phyloP scores from a whole-genome alignment of 2,797 vertebrate genomes.

The Leptodactylus fallax region DNA sequence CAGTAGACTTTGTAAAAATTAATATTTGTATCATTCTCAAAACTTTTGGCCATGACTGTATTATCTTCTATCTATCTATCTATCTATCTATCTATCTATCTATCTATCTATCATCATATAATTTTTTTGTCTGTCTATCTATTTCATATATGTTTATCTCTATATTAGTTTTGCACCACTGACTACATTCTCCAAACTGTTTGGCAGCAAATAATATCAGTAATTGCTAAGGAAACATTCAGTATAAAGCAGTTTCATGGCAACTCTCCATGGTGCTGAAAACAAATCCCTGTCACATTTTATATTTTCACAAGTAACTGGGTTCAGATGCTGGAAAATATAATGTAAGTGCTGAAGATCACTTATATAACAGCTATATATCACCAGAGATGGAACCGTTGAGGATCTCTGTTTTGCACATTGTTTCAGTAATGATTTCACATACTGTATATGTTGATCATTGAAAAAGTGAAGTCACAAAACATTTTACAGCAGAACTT shows the following conservation, averaged over 20 bases:
- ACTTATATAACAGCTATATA: background rate
- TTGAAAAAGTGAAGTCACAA: background rate
- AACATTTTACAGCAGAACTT: background rate
- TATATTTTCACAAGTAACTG: background rate
- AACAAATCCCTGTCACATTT: background rate
- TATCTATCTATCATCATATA: background rate
- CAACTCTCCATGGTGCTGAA: slow-evolving; percentile 36
- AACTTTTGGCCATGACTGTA: no score
- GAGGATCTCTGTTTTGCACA: background rate
- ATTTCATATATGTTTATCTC: background rate
- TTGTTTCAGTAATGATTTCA: background rate
- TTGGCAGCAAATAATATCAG: background rate
- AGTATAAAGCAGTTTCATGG: slow-evolving; percentile 16
- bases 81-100: slow-evolving; percentile 5
- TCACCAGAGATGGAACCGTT: background rate
- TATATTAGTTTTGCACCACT: background rate
- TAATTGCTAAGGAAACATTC: slow-evolving; percentile 28
- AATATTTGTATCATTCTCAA: no score
- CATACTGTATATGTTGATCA: background rate
- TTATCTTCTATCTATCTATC: background rate
- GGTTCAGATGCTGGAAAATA: background rate
- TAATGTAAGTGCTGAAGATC: background rate
- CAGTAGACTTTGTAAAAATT: no score
- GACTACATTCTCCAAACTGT: slow-evolving; percentile 15
- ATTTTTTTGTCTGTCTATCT: no score